phyloP scores from a whole-genome alignment of 2,797 vertebrate species.

The Danio choprae region DNA sequence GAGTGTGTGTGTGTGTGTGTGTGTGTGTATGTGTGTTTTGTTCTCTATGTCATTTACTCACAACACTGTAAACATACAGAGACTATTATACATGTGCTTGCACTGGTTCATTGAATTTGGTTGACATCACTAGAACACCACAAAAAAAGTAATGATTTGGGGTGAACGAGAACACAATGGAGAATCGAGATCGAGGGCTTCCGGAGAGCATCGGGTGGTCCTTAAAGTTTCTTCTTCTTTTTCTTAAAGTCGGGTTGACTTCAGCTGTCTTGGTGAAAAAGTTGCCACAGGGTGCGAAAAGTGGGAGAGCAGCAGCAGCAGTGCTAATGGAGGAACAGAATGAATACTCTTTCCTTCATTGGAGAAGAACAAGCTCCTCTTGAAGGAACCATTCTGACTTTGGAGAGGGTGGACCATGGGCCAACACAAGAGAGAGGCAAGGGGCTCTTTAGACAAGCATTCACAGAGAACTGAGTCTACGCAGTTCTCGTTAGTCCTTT shows the following conservation, averaged over 20 bases:
- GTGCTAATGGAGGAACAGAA: slow-evolving; percentile 15
- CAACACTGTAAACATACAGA: slow-evolving; percentile 99
- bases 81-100: slow-evolving; percentile 99
- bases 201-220: slow-evolving; percentile 36
- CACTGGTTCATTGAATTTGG: slow-evolving; percentile 83
- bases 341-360: slow-evolving; percentile 31
- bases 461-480: slow-evolving; percentile 36
- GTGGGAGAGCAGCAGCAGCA: slow-evolving; percentile 31
- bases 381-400: slow-evolving; percentile 21
- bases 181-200: slow-evolving; percentile 25
- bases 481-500: slow-evolving; percentile 60
- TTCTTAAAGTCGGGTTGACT: slow-evolving; percentile 29
- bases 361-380: slow-evolving; percentile 20
- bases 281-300: slow-evolving; percentile 20
- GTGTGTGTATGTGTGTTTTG: slow-evolving; percentile 70
- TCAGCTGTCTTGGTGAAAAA: slow-evolving; percentile 43
- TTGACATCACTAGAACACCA: slow-evolving; percentile 91
- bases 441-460: slow-evolving; percentile 34
- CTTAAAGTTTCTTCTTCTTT: slow-evolving; percentile 38
- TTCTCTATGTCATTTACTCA: slow-evolving; percentile 98
- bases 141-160: slow-evolving; percentile 76
- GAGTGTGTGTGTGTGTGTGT: slow-evolving; percentile 52
- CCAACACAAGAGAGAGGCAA: slow-evolving; percentile 54
- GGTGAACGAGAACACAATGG: slow-evolving; percentile 61
- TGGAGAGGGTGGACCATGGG: slow-evolving; percentile 43